Conservation (phyloP, 2,797 vertebrate genomes). For the Chaunax sp. region DNA sequence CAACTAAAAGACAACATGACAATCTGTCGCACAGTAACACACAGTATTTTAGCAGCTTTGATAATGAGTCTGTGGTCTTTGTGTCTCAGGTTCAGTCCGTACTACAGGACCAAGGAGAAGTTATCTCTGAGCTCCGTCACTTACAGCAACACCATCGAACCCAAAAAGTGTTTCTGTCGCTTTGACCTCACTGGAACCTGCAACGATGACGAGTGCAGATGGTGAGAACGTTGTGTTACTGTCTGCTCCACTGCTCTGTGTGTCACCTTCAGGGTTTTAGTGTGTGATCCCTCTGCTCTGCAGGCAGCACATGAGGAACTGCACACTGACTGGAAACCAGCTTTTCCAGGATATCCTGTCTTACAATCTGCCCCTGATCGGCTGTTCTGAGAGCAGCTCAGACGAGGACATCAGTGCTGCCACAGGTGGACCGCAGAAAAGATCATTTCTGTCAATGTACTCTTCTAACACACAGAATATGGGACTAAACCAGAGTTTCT, state of each 20-base stretch:
- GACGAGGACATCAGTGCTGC: conserved; percentile 87
- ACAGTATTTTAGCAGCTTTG: too few relatives aligned
- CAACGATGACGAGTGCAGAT: conserved; percentile 94
- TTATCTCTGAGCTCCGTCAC: conserved; percentile 92
- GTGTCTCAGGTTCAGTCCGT: conserved; percentile 92
- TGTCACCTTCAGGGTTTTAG: accelerated
- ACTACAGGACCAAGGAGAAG: conserved; percentile 97
- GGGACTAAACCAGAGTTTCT: background rate
- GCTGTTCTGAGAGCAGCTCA: conserved; percentile 88
- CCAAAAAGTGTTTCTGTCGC: conserved; percentile 92
- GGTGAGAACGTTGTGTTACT: conserved; percentile 73
- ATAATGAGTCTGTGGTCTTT: background rate
- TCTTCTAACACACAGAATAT: background rate
- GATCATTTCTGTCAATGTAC: too few relatives aligned
- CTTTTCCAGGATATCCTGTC: conserved; percentile 96
- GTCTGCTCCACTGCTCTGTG: background rate
- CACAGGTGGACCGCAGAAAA: conserved; percentile 82
- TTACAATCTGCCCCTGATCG: conserved; percentile 91
- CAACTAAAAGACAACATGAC: too few relatives aligned
- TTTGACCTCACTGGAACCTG: conserved; percentile 96
- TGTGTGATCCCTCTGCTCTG: background rate
- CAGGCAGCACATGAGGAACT: conserved; percentile 98
- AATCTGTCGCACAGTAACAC: too few relatives aligned
- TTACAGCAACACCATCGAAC: conserved; percentile 90
- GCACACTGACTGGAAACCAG: conserved; percentile 88